Evolutionary conservation across 2,113 vertebrate genomes (phyloP).

Genomic region (Actinemys pallida): DNA sequence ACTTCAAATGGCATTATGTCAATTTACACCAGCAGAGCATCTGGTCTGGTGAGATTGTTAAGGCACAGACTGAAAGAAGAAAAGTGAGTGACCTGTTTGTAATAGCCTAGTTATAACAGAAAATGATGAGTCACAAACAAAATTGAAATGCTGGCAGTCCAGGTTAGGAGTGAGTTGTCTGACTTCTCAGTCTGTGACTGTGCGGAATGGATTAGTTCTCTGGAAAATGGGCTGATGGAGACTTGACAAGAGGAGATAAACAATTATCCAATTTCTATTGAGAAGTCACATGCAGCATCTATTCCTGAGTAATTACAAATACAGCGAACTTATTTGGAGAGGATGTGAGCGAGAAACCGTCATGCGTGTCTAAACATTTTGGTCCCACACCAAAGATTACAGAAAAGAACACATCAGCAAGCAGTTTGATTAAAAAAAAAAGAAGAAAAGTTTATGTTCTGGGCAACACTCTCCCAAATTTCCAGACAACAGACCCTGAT

Average conservation of each 20-base stretch:
- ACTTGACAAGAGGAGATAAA: background rate
- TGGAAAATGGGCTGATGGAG: background rate
- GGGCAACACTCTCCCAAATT: background rate
- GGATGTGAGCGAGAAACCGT: background rate
- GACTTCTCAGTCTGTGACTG: background rate
- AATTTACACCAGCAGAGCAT: background rate
- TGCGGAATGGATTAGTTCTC: background rate
- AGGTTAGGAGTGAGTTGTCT: background rate
- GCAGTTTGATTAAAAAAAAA: background rate
- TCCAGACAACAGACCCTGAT: background rate
- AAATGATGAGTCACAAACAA: background rate
- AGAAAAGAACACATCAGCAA: slow-evolving; percentile 13
- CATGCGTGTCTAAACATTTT: slow-evolving; percentile 3
- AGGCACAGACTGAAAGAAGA: background rate
- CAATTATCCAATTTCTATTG: background rate
- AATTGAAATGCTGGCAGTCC: background rate
- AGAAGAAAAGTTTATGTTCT: background rate
- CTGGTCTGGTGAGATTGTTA: background rate
- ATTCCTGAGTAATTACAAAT: background rate
- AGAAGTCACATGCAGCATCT: background rate
- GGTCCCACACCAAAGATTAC: slow-evolving; percentile 1
- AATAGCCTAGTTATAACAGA: background rate
- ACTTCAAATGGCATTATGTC: background rate
- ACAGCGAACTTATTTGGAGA: background rate
- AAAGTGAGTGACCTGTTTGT: background rate